Conservation (phyloP, 2,113 vertebrate species). For the Cercocebus atys region DNA sequence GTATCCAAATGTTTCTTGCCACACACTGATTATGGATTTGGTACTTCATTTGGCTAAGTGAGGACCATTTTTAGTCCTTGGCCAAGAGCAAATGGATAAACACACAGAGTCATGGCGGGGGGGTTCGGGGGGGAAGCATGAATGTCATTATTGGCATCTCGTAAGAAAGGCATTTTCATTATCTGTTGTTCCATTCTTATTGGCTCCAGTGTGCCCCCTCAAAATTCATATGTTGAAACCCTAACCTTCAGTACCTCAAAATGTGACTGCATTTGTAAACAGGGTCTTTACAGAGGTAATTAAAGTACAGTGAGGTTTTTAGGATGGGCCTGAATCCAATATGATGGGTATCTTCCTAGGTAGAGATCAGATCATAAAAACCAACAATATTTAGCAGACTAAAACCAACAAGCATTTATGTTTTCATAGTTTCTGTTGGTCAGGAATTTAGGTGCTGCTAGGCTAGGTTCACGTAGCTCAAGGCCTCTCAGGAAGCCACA, state of each 20-base stretch:
- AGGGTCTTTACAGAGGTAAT: background rate
- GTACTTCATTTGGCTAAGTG: background rate
- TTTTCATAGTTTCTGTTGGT: background rate
- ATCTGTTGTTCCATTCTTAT: background rate
- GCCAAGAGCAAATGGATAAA: background rate
- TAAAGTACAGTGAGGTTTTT: background rate
- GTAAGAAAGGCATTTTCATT: background rate
- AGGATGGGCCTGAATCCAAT: background rate
- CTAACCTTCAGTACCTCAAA: fast-evolving
- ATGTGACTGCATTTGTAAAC: background rate
- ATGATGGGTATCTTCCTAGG: background rate
- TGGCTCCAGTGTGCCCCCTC: background rate
- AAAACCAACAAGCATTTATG: background rate
- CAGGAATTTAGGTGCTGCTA: background rate
- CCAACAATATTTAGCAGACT: background rate
- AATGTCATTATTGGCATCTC: background rate
- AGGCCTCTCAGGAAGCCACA: background rate
- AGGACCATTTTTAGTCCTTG: background rate
- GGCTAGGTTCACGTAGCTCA: background rate
- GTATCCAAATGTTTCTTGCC: background rate
- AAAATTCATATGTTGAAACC: background rate
- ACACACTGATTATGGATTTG: background rate
- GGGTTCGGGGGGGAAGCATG: background rate
- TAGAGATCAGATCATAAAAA: background rate
- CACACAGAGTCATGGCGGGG: background rate